phyloP scores from a whole-genome alignment of 1,140 invertebrate species.

The Bacillus rossius region DNA sequence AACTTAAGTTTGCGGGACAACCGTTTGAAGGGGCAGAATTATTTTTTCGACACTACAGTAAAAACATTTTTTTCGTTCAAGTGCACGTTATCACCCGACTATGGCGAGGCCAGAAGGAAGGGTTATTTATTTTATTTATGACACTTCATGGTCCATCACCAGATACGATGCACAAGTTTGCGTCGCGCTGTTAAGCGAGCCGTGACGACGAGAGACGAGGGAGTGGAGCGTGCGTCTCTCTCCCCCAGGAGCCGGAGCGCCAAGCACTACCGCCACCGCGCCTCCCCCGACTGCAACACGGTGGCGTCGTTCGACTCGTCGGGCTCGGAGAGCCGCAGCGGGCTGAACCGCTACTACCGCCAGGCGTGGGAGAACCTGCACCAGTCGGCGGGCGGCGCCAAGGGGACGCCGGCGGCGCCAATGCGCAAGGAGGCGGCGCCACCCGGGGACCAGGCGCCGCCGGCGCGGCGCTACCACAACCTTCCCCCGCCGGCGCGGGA shows the following conservation, averaged over 20 bases:
- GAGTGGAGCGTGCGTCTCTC: slow-evolving; percentile 1
- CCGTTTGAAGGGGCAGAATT: too few species aligned
- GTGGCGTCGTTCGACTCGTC: slow-evolving; percentile 82
- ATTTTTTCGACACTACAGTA: too few species aligned
- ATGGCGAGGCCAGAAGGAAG: too few species aligned
- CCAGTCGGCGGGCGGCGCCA: slow-evolving; percentile 58
- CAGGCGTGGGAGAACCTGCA: slow-evolving; percentile 91
- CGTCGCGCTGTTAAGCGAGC: too few species aligned
- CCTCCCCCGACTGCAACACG: slow-evolving; percentile 82
- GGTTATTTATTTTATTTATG: too few species aligned
- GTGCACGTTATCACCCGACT: too few species aligned
- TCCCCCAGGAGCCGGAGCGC: slow-evolving; percentile 62
- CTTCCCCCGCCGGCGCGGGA: slow-evolving; percentile 30
- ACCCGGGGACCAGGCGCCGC: slow-evolving; percentile 62
- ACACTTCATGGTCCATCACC: too few species aligned
- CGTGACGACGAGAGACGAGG: too few species aligned
- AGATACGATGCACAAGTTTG: too few species aligned
- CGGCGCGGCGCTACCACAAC: slow-evolving; percentile 27
- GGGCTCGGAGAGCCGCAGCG: slow-evolving; percentile 71
- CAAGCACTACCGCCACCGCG: slow-evolving; percentile 79
- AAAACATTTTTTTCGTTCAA: too few species aligned
- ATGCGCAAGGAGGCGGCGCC: slow-evolving; percentile 64
- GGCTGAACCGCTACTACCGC: slow-evolving; percentile 79
- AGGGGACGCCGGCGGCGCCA: slow-evolving; percentile 42
- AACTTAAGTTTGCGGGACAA: too few species aligned